These are phyloP conservation scores for Typhlichthys eigenmanni DNA, from an alignment of 2,797 vertebrate genomes.

Conservation along the genomic window DNA sequence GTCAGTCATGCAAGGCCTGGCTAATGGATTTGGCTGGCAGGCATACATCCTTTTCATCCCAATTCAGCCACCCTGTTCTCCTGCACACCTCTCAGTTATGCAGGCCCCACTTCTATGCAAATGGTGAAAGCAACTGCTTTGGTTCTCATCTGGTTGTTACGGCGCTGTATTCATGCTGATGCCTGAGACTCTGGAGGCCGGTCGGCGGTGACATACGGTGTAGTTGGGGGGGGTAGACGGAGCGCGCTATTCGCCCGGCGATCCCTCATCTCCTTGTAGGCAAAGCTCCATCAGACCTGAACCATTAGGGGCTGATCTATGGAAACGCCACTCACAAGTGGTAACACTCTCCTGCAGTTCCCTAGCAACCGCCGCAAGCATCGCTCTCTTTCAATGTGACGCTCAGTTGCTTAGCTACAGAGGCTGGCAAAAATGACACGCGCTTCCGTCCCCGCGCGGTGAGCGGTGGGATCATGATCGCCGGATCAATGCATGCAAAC, in stretches of 20 bases:
- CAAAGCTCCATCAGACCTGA: slow-evolving; percentile 79
- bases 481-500: slow-evolving; percentile 52
- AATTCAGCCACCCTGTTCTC: slow-evolving; percentile 71
- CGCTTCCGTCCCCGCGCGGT: slow-evolving; percentile 69
- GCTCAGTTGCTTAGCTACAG: slow-evolving; percentile 84
- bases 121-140: slow-evolving; percentile 60
- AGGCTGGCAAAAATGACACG: slow-evolving; percentile 76
- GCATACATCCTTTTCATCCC: slow-evolving; percentile 79
- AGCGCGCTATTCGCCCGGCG: slow-evolving; percentile 59
- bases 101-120: slow-evolving; percentile 81
- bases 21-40: slow-evolving; percentile 86
- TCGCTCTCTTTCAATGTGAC: slow-evolving; percentile 75
- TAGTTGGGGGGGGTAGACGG: slow-evolving; percentile 68
- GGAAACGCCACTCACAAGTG: slow-evolving; percentile 73
- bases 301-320: slow-evolving; percentile 82
- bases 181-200: slow-evolving; percentile 70
- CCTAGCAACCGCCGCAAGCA: slow-evolving; percentile 83
- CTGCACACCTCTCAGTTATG: slow-evolving; percentile 83
- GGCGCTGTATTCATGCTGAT: slow-evolving; percentile 61
- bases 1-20: slow-evolving; percentile 67
- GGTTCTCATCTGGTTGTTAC: slow-evolving; percentile 73
- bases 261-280: slow-evolving; percentile 79
- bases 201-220: slow-evolving; percentile 76
- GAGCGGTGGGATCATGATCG: slow-evolving; percentile 58
- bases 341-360: slow-evolving; percentile 81